Evolutionary conservation across 2,888 invertebrate genomes (phyloP).

Genomic region (Cheilosia pagana): DNA sequence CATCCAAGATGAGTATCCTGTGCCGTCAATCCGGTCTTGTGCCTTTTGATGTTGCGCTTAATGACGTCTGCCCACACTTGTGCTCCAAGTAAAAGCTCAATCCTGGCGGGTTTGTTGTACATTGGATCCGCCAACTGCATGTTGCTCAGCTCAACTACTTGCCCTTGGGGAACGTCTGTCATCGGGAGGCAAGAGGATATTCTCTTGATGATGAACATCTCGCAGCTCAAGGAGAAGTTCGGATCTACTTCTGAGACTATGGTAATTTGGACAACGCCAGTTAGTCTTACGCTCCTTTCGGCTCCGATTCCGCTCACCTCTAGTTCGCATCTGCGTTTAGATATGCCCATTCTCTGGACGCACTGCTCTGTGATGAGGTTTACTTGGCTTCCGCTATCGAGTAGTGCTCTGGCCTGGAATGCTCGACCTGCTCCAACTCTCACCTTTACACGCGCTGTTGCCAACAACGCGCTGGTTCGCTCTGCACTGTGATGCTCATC

Average conservation of each 20-base stretch:
- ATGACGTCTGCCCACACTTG: conserved; percentile 36
- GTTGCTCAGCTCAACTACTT: neutral
- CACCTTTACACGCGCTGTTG: conserved; percentile 22
- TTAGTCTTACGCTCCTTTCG: conserved; percentile 3
- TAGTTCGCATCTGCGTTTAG: conserved; percentile 7
- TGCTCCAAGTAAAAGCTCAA: conserved; percentile 27
- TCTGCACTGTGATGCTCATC: neutral
- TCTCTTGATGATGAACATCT: conserved; percentile 8
- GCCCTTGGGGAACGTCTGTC: neutral
- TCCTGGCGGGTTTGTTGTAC: conserved; percentile 11
- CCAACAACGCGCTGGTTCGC: conserved; percentile 11
- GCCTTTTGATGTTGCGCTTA: conserved; percentile 20
- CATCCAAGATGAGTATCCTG: conserved; percentile 27
- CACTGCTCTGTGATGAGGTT: conserved; percentile 31
- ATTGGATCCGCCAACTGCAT: conserved; percentile 18
- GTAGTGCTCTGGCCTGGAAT: conserved; percentile 8
- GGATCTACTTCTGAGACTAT: neutral
- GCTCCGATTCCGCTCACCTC: conserved; percentile 19
- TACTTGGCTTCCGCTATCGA: conserved; percentile 30
- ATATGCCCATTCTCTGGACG: conserved; percentile 26
- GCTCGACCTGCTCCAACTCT: conserved; percentile 8
- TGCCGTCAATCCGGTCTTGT: conserved; percentile 21
- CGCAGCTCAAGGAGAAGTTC: conserved; percentile 7
- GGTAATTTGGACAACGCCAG: neutral
- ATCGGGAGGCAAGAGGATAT: conserved; percentile 24